Evolutionary conservation across 2,113 vertebrate genomes (phyloP).

Genomic region (Kobus ellipsiprymnus): DNA sequence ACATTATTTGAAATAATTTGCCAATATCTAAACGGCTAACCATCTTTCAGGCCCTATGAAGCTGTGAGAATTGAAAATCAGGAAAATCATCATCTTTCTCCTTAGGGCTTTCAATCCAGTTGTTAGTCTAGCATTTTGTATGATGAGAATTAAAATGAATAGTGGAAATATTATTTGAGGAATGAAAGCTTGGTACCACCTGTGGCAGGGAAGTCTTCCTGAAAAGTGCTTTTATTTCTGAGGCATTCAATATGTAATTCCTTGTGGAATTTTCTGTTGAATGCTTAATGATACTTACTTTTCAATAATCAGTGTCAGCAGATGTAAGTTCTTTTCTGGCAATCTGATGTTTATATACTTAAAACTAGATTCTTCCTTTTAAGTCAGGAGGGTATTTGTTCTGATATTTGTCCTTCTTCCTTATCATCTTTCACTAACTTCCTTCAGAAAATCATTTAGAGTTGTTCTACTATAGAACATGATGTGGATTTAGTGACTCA

Average conservation of each 20-base stretch:
- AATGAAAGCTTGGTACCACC: not conserved
- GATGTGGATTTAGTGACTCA: not conserved
- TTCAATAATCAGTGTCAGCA: not conserved
- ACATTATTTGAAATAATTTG: not conserved
- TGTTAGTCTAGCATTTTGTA: not conserved
- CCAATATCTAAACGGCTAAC: not conserved
- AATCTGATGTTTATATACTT: not conserved
- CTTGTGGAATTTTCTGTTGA: not conserved
- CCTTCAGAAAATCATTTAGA: not conserved
- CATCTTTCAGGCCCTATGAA: not conserved
- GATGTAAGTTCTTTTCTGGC: not conserved
- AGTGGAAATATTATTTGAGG: not conserved
- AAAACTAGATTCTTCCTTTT: not conserved
- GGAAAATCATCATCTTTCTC: not conserved
- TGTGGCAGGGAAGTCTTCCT: not conserved
- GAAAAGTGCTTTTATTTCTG: slow-evolving; percentile 30
- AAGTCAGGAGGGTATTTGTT: not conserved
- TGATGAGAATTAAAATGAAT: not conserved
- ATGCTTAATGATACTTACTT: slow-evolving; percentile 9
- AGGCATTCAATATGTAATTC: slow-evolving; percentile 18
- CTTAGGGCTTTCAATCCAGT: not conserved
- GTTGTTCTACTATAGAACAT: not conserved
- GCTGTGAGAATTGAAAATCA: not conserved
- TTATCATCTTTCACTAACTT: not conserved
- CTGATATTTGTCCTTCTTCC: not conserved